These are phyloP conservation scores for Pedionomus torquatus DNA, from an alignment of 2,113 vertebrate genomes.

Conservation along the genomic window DNA sequence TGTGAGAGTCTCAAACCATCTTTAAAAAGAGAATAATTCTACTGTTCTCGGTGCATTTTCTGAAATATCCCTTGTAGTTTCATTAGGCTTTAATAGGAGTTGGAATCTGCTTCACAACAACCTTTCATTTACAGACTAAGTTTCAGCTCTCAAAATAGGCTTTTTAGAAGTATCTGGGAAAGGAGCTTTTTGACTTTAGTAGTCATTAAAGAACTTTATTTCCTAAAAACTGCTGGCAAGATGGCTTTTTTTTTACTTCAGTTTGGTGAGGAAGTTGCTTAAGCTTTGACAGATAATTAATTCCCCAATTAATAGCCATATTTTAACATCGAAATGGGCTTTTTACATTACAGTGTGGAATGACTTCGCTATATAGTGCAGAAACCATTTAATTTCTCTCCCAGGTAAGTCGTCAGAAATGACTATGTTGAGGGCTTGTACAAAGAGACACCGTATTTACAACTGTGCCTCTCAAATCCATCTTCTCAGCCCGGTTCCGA, in stretches of 20 bases:
- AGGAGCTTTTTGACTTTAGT: neutral
- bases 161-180: neutral
- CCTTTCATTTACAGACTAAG: neutral
- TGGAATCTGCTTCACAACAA: slow-evolving; percentile 1
- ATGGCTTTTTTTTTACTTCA: neutral
- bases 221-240: neutral
- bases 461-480: neutral
- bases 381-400: neutral
- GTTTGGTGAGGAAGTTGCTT: neutral
- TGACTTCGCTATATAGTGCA: neutral
- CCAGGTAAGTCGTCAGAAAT: neutral
- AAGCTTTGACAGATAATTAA: neutral
- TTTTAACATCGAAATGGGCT: neutral
- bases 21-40: neutral
- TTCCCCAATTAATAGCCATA: neutral
- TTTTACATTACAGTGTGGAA: neutral
- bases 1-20: neutral
- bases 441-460: neutral
- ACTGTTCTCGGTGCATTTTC: neutral
- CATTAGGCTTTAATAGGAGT: neutral
- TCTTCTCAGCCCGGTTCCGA: neutral
- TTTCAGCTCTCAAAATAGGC: neutral
- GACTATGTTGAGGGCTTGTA: neutral
- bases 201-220: neutral
- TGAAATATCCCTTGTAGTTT: slow-evolving; percentile 1